phyloP scores from a whole-genome alignment of 2,888 invertebrate species.

The Eristalinus sepulchralis region DNA sequence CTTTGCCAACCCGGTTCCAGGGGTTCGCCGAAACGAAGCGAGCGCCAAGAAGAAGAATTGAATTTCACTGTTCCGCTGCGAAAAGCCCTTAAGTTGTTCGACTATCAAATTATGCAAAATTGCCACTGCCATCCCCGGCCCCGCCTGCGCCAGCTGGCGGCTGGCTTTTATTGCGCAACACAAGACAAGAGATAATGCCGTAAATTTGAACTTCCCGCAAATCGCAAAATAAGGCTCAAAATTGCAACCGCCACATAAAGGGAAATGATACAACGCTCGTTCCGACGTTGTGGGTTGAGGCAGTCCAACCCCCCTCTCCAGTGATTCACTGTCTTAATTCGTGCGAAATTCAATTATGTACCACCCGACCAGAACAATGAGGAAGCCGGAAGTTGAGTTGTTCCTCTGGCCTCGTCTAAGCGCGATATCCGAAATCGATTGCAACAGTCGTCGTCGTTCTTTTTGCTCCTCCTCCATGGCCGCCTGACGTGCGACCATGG shows the following conservation, averaged over 20 bases:
- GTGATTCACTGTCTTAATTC: slow-evolving; percentile 62
- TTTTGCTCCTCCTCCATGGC: not conserved
- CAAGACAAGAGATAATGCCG: slow-evolving; percentile 46
- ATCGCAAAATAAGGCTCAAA: slow-evolving; percentile 49
- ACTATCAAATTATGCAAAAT: slow-evolving; percentile 63
- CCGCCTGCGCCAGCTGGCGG: not conserved
- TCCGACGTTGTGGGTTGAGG: slow-evolving; percentile 40
- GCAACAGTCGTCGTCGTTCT: not conserved
- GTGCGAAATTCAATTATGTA: slow-evolving; percentile 52
- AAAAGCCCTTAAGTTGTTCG: slow-evolving; percentile 23
- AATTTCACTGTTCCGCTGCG: slow-evolving; percentile 6
- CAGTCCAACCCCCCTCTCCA: not conserved
- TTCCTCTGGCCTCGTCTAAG: slow-evolving; percentile 24
- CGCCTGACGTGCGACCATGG: not conserved
- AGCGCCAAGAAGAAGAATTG: slow-evolving; percentile 2
- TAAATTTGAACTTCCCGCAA: slow-evolving; percentile 55
- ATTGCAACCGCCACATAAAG: slow-evolving; percentile 60
- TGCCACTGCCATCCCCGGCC: not conserved
- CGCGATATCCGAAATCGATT: slow-evolving; percentile 53
- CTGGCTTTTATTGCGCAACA: slow-evolving; percentile 13
- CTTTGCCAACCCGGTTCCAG: not conserved
- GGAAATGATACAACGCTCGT: slow-evolving; percentile 45
- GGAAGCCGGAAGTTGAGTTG: slow-evolving; percentile 32
- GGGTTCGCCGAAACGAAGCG: not conserved
- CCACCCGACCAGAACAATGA: not conserved